phyloP scores from a whole-genome alignment of 2,113 vertebrate species.

The Crotophaga sulcirostris region DNA sequence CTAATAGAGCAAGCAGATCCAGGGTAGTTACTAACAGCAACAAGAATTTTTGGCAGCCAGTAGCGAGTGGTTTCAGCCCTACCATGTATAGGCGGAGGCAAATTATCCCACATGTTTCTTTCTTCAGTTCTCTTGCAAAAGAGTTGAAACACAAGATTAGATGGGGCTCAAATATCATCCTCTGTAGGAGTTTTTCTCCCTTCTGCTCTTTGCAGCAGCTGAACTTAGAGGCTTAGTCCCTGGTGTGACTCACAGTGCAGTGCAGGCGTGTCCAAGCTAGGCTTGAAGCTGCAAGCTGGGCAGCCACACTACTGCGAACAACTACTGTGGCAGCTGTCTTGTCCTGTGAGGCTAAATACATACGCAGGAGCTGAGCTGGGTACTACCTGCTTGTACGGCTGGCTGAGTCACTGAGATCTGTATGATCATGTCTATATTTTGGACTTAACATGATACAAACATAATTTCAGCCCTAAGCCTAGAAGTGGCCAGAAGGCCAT shows the following conservation, averaged over 20 bases:
- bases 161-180: neutral
- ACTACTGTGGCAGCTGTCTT: neutral
- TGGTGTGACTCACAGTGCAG: neutral
- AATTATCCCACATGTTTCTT: neutral
- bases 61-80: neutral
- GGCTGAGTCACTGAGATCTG: neutral
- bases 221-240: neutral
- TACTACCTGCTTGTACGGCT: neutral
- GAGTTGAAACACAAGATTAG: neutral
- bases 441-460: neutral
- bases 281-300: neutral
- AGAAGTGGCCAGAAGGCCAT: constrained; percentile 45
- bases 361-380: neutral
- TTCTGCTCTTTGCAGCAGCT: neutral
- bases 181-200: neutral
- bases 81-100: neutral
- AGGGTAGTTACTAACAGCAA: neutral
- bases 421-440: neutral
- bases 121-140: neutral
- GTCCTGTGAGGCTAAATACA: neutral
- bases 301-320: neutral
- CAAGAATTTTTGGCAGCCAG: neutral
- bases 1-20: neutral
- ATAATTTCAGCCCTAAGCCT: neutral
- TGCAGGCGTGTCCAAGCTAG: neutral